A percentile compares a stretch with the other conserved stretches of the same genome.
These are phyloP conservation scores for Andrena minutula DNA, from an alignment of 2,888 invertebrate species.

Conservation along the genomic window DNA sequence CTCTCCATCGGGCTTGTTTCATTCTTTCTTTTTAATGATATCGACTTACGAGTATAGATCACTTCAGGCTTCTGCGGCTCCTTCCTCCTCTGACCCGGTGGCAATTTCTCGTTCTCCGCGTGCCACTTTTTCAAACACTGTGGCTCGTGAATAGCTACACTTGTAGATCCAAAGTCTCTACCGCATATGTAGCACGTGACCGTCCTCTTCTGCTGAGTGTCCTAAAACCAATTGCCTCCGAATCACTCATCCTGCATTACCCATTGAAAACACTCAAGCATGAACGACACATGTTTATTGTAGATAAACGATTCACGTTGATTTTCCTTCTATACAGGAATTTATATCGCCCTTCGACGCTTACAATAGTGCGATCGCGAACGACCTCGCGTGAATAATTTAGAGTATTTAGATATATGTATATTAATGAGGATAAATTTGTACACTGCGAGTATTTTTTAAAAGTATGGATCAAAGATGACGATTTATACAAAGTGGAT, in stretches of 20 bases:
- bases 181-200: slow-evolving; percentile 89
- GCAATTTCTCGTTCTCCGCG: slow-evolving; percentile 87
- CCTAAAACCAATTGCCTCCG: slow-evolving; percentile 64
- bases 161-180: slow-evolving; percentile 88
- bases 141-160: slow-evolving; percentile 89
- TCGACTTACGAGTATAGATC: slow-evolving; percentile 84
- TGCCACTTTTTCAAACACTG: slow-evolving; percentile 90
- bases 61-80: slow-evolving; percentile 87
- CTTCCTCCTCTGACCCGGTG: slow-evolving; percentile 84
- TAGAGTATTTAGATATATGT: neutral
- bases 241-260: neutral
- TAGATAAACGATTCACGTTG: neutral
- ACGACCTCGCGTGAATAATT: neutral
- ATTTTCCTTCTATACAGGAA: slow-evolving; percentile 14
- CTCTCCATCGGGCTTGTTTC: neutral
- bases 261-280: slow-evolving; percentile 20
- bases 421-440: slow-evolving; percentile 23
- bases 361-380: neutral
- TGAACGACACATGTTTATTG: slow-evolving; percentile 38
- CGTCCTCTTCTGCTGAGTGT: slow-evolving; percentile 69
- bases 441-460: neutral
- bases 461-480: neutral
- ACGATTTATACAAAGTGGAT: slow-evolving; percentile 39
- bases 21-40: neutral
- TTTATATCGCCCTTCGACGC: neutral